A percentile compares a stretch with the other conserved stretches of the same genome.
These are phyloP conservation scores for Drosophila ananassae DNA, from an alignment of 1,140 invertebrate species.

Conservation along the genomic window DNA sequence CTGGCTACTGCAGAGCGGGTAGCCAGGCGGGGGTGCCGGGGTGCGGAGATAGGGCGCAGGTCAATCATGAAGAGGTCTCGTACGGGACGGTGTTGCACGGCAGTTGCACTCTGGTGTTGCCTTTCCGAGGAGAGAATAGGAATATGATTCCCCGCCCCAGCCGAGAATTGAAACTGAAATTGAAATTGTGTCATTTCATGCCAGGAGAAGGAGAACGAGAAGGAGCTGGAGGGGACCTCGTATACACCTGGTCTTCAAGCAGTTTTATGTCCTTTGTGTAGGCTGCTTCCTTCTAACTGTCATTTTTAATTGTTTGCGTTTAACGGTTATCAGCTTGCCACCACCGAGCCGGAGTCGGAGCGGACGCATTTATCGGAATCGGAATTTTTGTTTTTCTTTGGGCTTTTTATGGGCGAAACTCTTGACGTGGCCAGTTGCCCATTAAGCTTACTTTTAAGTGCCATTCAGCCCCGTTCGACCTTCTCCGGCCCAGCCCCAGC, in stretches of 20 bases:
- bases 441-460: slow-evolving; percentile 77
- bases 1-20: slow-evolving; percentile 13
- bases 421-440: slow-evolving; percentile 69
- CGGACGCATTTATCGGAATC: slow-evolving; percentile 53
- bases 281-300: slow-evolving; percentile 54
- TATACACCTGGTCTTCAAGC: slow-evolving; percentile 54
- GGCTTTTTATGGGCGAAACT: slow-evolving; percentile 67
- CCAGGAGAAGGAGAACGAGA: slow-evolving; percentile 31
- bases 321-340: slow-evolving; percentile 52
- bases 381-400: slow-evolving; percentile 34
- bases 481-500: slow-evolving; percentile 1
- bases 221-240: slow-evolving; percentile 5
- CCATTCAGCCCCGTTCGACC: slow-evolving; percentile 39
- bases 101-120: slow-evolving; percentile 68
- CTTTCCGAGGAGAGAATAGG: slow-evolving; percentile 54
- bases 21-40: too few species aligned
- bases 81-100: slow-evolving; percentile 15
- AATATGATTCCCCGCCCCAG: slow-evolving; percentile 38
- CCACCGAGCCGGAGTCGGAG: not conserved
- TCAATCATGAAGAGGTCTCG: slow-evolving; percentile 44
- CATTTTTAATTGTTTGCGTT: slow-evolving; percentile 74
- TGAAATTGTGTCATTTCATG: slow-evolving; percentile 81
- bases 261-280: slow-evolving; percentile 46
- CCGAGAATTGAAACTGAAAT: slow-evolving; percentile 51
- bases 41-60: slow-evolving; percentile 38